These are phyloP conservation scores for Lutraria lutraria DNA, from an alignment of 2,888 invertebrate genomes.

Conservation along the genomic window DNA sequence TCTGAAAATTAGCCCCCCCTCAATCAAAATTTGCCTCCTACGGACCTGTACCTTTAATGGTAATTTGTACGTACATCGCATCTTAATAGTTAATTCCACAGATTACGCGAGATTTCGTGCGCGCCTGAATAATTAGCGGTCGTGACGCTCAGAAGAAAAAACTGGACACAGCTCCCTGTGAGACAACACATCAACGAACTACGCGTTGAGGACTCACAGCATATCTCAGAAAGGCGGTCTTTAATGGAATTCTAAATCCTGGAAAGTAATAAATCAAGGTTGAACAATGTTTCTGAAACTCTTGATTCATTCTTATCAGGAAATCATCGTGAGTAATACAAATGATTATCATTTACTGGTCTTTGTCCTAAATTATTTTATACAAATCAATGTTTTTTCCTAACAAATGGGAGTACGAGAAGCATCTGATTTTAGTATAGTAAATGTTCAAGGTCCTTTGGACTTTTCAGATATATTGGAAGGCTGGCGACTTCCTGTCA, in stretches of 20 bases:
- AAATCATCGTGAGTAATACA: background rate
- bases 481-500: background rate
- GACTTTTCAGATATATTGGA: background rate
- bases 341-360: background rate
- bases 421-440: background rate
- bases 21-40: no score
- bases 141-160: no score
- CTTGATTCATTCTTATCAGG: background rate
- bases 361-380: background rate
- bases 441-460: background rate
- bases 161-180: background rate
- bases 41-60: no score
- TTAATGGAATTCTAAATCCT: conserved; percentile 22
- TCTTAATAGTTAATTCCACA: no score
- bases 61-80: no score
- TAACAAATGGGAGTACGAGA: background rate
- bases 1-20: no score
- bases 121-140: no score
- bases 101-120: no score
- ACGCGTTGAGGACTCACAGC: background rate
- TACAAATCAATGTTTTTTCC: background rate
- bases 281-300: background rate
- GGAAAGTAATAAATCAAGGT: conserved; percentile 9
- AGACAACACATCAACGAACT: background rate
- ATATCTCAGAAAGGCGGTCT: conserved; percentile 11